Evolutionary conservation across 30 jellyfish, hydroid and myxozoan species (phyloP).

Genomic region (Mastigias papua): DNA sequence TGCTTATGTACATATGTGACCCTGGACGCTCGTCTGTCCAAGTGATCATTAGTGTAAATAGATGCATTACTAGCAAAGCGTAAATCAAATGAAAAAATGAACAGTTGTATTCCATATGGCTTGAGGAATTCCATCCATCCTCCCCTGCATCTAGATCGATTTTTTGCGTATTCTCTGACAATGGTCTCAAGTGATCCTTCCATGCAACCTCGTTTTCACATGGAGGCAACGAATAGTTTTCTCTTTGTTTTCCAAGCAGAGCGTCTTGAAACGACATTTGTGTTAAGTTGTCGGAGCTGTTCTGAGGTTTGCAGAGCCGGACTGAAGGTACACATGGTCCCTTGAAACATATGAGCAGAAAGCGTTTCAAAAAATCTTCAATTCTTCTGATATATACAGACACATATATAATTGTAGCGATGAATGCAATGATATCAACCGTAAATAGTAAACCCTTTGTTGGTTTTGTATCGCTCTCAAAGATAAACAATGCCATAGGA

Average conservation of each 20-base stretch:
- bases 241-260: not conserved
- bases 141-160: not conserved
- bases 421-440: slow-evolving; percentile 59
- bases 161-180: not conserved
- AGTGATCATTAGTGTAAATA: slow-evolving; percentile 74
- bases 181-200: not conserved
- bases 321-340: slow-evolving; percentile 9
- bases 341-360: slow-evolving; percentile 38
- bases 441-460: slow-evolving; percentile 58
- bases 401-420: slow-evolving; percentile 55
- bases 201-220: not conserved
- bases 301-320: not conserved
- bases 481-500: slow-evolving; percentile 83
- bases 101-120: slow-evolving; percentile 1
- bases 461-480: slow-evolving; percentile 79
- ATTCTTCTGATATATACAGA: slow-evolving; percentile 56
- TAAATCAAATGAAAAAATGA: slow-evolving; percentile 49
- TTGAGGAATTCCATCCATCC: not conserved
- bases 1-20: slow-evolving; percentile 72
- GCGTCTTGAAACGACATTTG: slow-evolving; percentile 5
- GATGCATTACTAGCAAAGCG: slow-evolving; percentile 58
- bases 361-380: slow-evolving; percentile 42
- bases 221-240: not conserved
- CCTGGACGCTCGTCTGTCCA: slow-evolving; percentile 98
- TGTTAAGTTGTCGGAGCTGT: not conserved